phyloP scores from a whole-genome alignment of 1,140 invertebrate genomes.

The Hylaeus anthracinus region DNA sequence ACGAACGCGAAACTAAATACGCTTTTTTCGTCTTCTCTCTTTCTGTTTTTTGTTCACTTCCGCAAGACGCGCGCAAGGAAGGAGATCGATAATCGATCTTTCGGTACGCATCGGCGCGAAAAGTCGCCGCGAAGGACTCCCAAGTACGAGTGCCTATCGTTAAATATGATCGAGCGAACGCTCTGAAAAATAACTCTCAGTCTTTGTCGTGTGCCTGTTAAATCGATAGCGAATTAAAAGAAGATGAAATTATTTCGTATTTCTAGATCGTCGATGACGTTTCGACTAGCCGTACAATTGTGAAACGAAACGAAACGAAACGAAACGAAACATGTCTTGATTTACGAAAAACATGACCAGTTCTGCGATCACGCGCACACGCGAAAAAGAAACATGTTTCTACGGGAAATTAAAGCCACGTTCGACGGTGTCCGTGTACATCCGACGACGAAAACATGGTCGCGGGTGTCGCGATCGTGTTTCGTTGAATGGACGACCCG shows the following conservation, averaged over 20 bases:
- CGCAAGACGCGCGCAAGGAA: background rate
- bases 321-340: background rate
- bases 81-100: background rate
- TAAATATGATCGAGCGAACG: background rate
- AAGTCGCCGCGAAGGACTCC: background rate
- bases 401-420: background rate
- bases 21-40: background rate
- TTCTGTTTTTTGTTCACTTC: slow-evolving; percentile 25
- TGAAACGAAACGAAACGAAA: background rate
- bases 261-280: background rate
- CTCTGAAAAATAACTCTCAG: slow-evolving; percentile 2
- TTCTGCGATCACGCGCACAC: slow-evolving; percentile 2
- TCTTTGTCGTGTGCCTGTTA: slow-evolving; percentile 18
- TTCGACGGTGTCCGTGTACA: background rate
- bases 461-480: too few species aligned
- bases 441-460: background rate
- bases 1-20: slow-evolving; percentile 41
- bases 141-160: background rate
- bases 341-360: background rate
- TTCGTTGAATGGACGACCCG: background rate
- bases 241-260: background rate
- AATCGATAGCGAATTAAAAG: background rate
- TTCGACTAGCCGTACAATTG: background rate
- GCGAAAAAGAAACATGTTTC: slow-evolving; percentile 19
- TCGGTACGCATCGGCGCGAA: too few species aligned